Conservation (phyloP, 1,140 invertebrate genomes). For the Pogonognathellus flavescens region DNA sequence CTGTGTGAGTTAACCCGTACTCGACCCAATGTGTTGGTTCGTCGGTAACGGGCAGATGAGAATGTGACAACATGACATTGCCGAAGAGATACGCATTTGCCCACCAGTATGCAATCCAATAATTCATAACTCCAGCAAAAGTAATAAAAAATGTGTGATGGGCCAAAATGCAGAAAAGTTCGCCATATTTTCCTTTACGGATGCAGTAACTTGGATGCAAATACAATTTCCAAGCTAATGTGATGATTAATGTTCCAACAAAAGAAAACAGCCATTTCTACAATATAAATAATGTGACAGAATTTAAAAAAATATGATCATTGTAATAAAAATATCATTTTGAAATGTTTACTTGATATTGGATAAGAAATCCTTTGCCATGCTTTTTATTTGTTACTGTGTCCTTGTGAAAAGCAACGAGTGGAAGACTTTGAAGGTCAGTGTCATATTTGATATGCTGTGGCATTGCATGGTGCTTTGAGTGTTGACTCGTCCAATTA, state of each 20-base stretch:
- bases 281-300: background rate
- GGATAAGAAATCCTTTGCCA: no score
- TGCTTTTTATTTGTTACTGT: no score
- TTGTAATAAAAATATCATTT: no score
- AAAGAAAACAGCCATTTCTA: background rate
- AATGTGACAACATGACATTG: constrained; percentile 30
- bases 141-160: background rate
- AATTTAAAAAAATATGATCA: no score
- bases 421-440: no score
- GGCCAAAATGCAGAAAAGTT: background rate
- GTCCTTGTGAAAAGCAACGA: no score
- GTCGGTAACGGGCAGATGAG: constrained; percentile 16
- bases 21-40: no score
- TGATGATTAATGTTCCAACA: background rate
- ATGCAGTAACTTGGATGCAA: background rate
- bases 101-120: background rate
- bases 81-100: background rate
- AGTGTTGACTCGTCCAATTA: no score
- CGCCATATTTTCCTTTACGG: background rate
- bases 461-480: no score
- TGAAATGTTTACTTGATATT: no score
- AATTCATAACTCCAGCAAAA: background rate
- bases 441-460: background rate
- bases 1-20: no score
- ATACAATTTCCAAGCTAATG: background rate